These are phyloP conservation scores for Fissipunctia ypsillon DNA, from an alignment of 2,888 invertebrate genomes.

Conservation along the genomic window DNA sequence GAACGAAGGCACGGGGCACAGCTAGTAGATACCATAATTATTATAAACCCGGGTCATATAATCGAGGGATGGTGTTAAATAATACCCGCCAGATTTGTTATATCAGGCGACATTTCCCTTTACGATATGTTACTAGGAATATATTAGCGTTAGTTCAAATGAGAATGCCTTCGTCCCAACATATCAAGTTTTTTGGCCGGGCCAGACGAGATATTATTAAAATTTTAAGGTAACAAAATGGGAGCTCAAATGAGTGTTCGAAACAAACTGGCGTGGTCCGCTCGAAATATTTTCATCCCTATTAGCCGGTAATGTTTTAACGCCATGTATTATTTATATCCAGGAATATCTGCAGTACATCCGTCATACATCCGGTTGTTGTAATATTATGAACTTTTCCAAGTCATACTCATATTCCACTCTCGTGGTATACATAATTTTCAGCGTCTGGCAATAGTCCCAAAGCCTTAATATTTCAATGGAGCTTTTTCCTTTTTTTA, in stretches of 20 bases:
- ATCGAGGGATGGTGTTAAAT: neutral
- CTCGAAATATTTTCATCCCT: slow-evolving; percentile 42
- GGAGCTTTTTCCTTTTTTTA: slow-evolving; percentile 20
- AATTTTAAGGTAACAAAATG: slow-evolving; percentile 30
- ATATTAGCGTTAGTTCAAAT: slow-evolving; percentile 16
- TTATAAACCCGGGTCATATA: slow-evolving; percentile 15
- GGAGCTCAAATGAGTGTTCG: slow-evolving; percentile 21
- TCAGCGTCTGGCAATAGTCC: slow-evolving; percentile 40
- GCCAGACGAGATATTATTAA: slow-evolving; percentile 60
- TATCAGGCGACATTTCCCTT: slow-evolving; percentile 27
- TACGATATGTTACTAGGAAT: slow-evolving; percentile 13
- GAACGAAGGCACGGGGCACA: no score
- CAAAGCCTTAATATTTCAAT: slow-evolving; percentile 41
- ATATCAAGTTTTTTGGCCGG: slow-evolving; percentile 17
- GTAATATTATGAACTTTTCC: slow-evolving; percentile 32
- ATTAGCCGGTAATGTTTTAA: slow-evolving; percentile 35
- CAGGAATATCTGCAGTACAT: slow-evolving; percentile 29
- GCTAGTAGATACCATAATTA: no score
- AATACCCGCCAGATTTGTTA: slow-evolving; percentile 9
- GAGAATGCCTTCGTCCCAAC: slow-evolving; percentile 18
- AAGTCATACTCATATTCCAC: slow-evolving; percentile 14
- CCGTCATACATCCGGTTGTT: slow-evolving; percentile 1
- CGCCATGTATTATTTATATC: slow-evolving; percentile 49
- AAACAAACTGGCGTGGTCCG: slow-evolving; percentile 16
- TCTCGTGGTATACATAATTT: slow-evolving; percentile 39